Conservation (phyloP, 1,140 invertebrate species). For the Cydia strobilella region DNA sequence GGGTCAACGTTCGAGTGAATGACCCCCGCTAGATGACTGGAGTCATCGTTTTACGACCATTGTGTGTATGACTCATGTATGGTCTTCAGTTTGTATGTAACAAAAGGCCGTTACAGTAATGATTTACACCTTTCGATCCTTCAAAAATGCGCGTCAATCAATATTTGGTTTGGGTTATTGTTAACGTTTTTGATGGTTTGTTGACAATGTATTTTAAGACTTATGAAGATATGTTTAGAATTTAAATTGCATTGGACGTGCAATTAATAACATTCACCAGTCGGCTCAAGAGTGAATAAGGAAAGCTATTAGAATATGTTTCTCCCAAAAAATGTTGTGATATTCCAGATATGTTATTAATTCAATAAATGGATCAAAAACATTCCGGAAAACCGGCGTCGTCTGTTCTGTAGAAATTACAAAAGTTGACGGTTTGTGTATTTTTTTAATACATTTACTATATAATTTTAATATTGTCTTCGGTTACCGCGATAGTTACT, state of each 20-base stretch:
- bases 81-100: constrained; percentile 14
- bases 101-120: constrained; percentile 24
- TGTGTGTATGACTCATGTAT: constrained; percentile 43
- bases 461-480: no score
- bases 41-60: constrained; percentile 25
- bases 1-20: constrained; percentile 63
- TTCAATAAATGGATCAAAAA: no score
- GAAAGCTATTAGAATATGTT: neutral
- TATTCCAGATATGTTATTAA: no score
- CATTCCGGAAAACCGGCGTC: no score
- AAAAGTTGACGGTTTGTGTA: no score
- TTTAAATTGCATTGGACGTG: neutral
- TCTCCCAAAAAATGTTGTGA: neutral
- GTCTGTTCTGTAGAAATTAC: no score
- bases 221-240: neutral
- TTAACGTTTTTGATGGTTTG: neutral
- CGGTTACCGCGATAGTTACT: no score
- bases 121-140: constrained; percentile 16
- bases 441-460: no score
- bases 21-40: constrained; percentile 51
- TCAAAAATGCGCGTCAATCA: constrained; percentile 17
- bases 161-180: neutral
- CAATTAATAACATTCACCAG: neutral
- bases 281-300: neutral
- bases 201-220: neutral